Evolutionary conservation across 2,888 invertebrate species (phyloP).

Genomic region (Agrotis puta): DNA sequence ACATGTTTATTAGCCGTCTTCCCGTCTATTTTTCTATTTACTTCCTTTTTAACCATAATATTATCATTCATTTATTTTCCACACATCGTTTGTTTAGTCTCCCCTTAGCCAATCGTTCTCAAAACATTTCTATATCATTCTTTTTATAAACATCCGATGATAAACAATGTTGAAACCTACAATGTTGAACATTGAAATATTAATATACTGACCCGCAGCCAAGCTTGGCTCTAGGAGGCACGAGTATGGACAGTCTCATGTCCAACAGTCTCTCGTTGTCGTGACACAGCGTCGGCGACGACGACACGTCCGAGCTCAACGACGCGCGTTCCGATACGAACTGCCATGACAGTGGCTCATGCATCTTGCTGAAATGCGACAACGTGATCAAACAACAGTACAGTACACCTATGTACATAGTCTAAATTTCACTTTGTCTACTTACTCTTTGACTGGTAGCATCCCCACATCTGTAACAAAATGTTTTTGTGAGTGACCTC

Average conservation of each 20-base stretch:
- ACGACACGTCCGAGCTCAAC: conserved; percentile 90
- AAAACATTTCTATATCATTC: conserved; percentile 29
- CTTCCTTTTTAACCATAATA: conserved; percentile 12
- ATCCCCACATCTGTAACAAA: conserved; percentile 96
- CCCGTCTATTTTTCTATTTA: not conserved
- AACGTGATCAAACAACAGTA: conserved; percentile 56
- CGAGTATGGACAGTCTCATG: conserved; percentile 94
- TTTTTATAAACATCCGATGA: conserved; percentile 25
- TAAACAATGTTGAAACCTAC: not conserved
- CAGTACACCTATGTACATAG: conserved; percentile 57
- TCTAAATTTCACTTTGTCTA: conserved; percentile 70
- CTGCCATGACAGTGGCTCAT: conserved; percentile 96
- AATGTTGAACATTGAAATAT: conserved; percentile 27
- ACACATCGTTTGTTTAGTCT: conserved; percentile 14
- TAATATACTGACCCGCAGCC: conserved; percentile 94
- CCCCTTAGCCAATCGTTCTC: not conserved
- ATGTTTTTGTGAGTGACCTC: conserved; percentile 43
- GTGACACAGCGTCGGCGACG: conserved; percentile 86
- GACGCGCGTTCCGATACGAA: conserved; percentile 92
- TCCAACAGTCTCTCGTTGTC: conserved; percentile 91
- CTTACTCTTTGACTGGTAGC: conserved; percentile 98
- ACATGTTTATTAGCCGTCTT: not conserved
- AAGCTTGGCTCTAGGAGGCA: conserved; percentile 95
- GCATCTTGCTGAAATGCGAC: conserved; percentile 91
- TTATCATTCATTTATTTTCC: not conserved